These are phyloP conservation scores for Miichthys miiuy DNA, from an alignment of 2,797 vertebrate genomes.

Conservation along the genomic window DNA sequence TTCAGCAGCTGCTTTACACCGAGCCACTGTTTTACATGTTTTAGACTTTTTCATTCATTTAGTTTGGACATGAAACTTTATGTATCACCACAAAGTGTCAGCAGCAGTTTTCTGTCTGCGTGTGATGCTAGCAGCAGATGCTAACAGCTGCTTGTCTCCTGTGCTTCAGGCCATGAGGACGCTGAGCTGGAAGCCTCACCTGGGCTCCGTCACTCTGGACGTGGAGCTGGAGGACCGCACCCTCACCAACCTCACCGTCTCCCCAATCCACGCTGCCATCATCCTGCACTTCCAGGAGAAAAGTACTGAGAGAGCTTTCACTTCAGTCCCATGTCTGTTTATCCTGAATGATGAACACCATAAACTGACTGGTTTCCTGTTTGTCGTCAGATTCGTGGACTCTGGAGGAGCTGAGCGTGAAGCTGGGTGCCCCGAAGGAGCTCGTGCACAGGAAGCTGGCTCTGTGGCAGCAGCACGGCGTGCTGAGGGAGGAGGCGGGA, in stretches of 20 bases:
- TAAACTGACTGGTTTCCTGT: too few species aligned
- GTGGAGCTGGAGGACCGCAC: conserved; percentile 96
- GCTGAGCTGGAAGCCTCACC: conserved; percentile 96
- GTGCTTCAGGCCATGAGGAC: conserved; percentile 94
- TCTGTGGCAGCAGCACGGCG: conserved; percentile 96
- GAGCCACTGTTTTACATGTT: too few species aligned
- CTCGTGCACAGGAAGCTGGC: conserved; percentile 93
- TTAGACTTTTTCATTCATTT: too few species aligned
- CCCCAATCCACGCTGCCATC: conserved; percentile 94
- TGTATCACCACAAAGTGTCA: too few species aligned
- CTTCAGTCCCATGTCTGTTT: neutral
- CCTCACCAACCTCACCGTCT: conserved; percentile 90
- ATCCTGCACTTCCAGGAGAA: conserved; percentile 97
- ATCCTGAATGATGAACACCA: too few species aligned
- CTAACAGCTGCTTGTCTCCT: neutral
- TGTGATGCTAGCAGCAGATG: neutral
- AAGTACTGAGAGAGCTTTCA: conserved; percentile 76
- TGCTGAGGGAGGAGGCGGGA: conserved; percentile 90
- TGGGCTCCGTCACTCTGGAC: conserved; percentile 94
- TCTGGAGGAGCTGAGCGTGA: conserved; percentile 91
- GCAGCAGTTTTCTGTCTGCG: neutral
- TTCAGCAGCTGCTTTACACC: rapidly evolving
- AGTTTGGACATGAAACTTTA: too few species aligned
- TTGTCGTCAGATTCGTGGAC: conserved; percentile 88
- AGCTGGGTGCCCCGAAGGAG: conserved; percentile 90